Evolutionary conservation across 2,888 invertebrate genomes (phyloP).

Genomic region (Pocota personata): DNA sequence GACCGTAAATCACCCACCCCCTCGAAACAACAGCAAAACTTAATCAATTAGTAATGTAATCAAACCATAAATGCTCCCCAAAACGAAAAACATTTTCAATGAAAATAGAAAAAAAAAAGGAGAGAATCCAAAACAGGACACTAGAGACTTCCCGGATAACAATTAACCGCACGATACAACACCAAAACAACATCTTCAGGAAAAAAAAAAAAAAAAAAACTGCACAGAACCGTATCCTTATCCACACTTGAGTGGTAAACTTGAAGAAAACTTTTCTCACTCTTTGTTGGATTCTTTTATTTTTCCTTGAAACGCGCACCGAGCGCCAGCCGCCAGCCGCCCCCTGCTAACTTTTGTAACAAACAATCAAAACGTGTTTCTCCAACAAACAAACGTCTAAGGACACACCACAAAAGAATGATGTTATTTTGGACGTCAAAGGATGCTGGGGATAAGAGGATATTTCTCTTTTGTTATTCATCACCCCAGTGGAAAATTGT

Average conservation of each 20-base stretch:
- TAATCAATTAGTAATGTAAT: conserved; percentile 74
- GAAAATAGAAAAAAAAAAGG: conserved; percentile 16
- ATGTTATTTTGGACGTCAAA: conserved; percentile 66
- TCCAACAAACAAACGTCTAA: conserved; percentile 56
- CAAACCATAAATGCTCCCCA: conserved; percentile 69
- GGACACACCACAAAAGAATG: conserved; percentile 46
- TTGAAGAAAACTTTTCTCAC: conserved; percentile 63
- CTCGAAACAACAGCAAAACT: conserved; percentile 45
- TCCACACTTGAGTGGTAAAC: conserved; percentile 50
- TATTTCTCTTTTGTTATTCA: conserved; percentile 64
- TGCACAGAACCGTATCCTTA: conserved; percentile 55
- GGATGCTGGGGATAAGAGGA: conserved; percentile 63
- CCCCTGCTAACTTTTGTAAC: conserved; percentile 48
- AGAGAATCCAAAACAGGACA: conserved; percentile 49
- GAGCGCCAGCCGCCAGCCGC: background rate
- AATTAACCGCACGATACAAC: conserved; percentile 71
- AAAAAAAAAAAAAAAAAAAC: conserved; percentile 10
- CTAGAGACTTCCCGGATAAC: conserved; percentile 68
- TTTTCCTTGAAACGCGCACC: conserved; percentile 13
- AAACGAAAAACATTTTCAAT: conserved; percentile 60
- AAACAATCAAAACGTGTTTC: conserved; percentile 70
- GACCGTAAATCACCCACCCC: conserved; percentile 19
- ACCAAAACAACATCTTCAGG: conserved; percentile 64
- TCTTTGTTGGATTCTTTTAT: conserved; percentile 40
- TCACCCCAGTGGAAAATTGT: conserved; percentile 71